phyloP scores from a whole-genome alignment of 1,140 invertebrate species.

The Acarapis woodi region DNA sequence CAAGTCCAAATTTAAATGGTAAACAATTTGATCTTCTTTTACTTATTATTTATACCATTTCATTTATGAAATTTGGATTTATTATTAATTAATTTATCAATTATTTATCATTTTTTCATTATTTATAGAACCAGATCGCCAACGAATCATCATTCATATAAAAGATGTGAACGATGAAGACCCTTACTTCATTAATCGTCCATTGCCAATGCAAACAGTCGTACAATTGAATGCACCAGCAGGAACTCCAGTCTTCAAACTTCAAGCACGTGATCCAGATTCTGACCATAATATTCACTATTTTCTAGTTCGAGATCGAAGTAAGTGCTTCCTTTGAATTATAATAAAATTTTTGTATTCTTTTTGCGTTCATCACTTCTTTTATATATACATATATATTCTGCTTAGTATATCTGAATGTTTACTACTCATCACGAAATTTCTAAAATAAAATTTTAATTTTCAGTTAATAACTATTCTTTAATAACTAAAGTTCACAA shows the following conservation, averaged over 20 bases:
- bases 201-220: conserved; percentile 78
- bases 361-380: not conserved
- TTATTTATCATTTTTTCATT: conserved; percentile 6
- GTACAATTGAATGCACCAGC: conserved; percentile 74
- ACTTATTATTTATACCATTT: too few species aligned
- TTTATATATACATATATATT: too few species aligned
- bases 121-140: conserved; percentile 61
- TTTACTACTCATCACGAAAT: too few species aligned
- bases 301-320: conserved; percentile 68
- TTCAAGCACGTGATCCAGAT: conserved; percentile 76
- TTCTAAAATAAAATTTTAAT: too few species aligned
- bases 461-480: too few species aligned
- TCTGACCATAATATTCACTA: conserved; percentile 84
- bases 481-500: too few species aligned
- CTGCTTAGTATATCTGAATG: too few species aligned
- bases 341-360: conserved; percentile 1
- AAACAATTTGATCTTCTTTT: too few species aligned
- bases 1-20: too few species aligned
- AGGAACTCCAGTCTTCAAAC: conserved; percentile 76
- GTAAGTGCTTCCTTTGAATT: conserved; percentile 17
- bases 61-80: too few species aligned
- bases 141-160: conserved; percentile 71
- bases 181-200: conserved; percentile 74
- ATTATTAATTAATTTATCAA: not conserved
- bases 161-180: conserved; percentile 82